phyloP scores from a whole-genome alignment of 2,888 invertebrate species.

The Pristionchus entomophagus region DNA sequence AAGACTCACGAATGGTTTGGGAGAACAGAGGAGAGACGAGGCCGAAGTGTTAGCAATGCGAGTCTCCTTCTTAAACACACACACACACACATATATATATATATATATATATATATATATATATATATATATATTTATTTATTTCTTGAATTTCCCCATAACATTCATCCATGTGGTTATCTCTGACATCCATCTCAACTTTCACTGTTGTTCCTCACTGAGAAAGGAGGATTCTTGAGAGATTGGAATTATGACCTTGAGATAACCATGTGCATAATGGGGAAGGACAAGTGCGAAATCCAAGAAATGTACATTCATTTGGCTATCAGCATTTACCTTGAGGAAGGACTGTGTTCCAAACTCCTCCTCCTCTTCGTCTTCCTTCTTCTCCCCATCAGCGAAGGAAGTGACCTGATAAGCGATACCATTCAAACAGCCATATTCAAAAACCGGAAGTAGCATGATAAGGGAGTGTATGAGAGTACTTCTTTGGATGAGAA shows the following conservation, averaged over 20 bases:
- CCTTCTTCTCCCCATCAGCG: constrained; percentile 34
- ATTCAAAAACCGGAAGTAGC: constrained; percentile 24
- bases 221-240: not conserved
- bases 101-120: no score
- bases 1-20: constrained; percentile 40
- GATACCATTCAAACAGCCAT: not conserved
- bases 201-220: not conserved
- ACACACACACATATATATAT: no score
- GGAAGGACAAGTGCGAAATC: not conserved
- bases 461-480: not conserved
- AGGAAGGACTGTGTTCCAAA: constrained; percentile 1
- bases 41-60: constrained; percentile 6
- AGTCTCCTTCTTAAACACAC: constrained; percentile 16
- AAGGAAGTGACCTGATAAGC: constrained; percentile 41
- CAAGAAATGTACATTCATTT: not conserved
- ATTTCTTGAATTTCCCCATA: no score
- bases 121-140: no score
- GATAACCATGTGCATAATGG: not conserved
- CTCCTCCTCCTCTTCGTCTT: constrained; percentile 46
- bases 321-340: constrained; percentile 29
- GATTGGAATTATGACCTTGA: not conserved
- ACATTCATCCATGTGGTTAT: not conserved
- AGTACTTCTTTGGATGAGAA: constrained; percentile 40
- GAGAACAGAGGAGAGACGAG: constrained; percentile 39
- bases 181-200: not conserved